phyloP scores from a whole-genome alignment of 2,797 vertebrate genomes.

The Scolopax rusticola region DNA sequence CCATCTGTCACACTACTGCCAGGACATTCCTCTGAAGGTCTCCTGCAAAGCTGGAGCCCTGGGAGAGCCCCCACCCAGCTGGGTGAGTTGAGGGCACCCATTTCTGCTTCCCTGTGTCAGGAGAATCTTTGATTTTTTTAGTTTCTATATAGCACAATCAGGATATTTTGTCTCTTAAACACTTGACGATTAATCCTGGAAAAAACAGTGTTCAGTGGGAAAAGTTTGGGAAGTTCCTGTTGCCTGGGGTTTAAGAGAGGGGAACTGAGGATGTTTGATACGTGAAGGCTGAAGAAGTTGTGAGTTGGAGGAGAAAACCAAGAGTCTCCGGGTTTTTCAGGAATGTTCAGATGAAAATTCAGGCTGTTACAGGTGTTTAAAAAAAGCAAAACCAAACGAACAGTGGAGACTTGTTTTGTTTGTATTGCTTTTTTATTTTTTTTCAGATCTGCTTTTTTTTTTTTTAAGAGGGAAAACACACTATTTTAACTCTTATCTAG shows the following conservation, averaged over 20 bases:
- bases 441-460: background rate
- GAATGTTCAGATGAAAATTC: background rate
- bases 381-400: background rate
- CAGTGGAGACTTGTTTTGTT: background rate
- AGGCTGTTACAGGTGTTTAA: background rate
- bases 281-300: background rate
- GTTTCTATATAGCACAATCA: fast-evolving
- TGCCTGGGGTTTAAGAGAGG: background rate
- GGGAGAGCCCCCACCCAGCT: background rate
- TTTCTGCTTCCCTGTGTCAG: fast-evolving
- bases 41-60: background rate
- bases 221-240: background rate
- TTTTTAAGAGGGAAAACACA: fast-evolving
- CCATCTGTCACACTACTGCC: background rate
- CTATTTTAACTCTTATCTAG: slow-evolving; percentile 7
- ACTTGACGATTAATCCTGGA: background rate
- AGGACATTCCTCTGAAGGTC: background rate
- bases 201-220: background rate
- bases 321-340: background rate
- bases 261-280: background rate
- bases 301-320: background rate
- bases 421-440: background rate
- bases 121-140: background rate
- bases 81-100: too few species aligned
- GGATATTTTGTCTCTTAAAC: background rate